Evolutionary conservation across 2,113 vertebrate species (phyloP), one percentile per base, ranked within the genome.

Genomic region (Choloepus hoffmanni): DNA sequence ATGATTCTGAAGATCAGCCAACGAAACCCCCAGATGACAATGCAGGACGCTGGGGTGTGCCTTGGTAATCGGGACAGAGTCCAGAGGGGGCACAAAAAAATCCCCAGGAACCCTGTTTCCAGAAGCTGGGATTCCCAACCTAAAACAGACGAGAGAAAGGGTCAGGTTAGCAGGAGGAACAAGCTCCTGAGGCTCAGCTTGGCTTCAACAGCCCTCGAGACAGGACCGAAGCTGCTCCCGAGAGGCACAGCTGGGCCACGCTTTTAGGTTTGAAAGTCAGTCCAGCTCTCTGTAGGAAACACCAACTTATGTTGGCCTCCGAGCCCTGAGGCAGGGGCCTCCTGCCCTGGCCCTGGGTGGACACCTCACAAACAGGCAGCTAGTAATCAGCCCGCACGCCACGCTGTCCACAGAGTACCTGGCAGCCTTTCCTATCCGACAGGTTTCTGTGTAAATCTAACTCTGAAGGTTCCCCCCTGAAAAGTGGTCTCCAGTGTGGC

Each of bases 1-100:
- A 99, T 99, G 98, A 99, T 99, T 97, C 99, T 99, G 96, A 99
- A 99, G 9, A 99, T 99, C n/a, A 99, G 99, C 99, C 99, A 99
- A 3, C 99, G 99, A 96, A 99, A 99, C n/a, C 98, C 98, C 99
- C 99, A 99, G 96, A 99, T 98, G 96, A 99, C 98, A 23, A 99
- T 96, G 14, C 48, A 74, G 83, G 99, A 99, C 0, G 99, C 98
- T 9, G 99, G 99, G 0, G 98, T 98, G 74, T 62, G 70, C 3
- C 2, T 96, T 48, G 99, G 99, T 78, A 99, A 95, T 30, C 81
- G 98, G 48, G 98, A 98, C 88, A 99, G 97, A 14, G 97, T 99
- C 99, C 99, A 99, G 23, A 99, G 68, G 0, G 99, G 99, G 97
- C 99, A 99, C 81, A 99, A 96, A 98, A 99, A 99, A 81, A 99